A percentile compares a stretch with the other conserved stretches of the same genome.
Evolutionary conservation across 2,113 vertebrate genomes (phyloP).

Genomic region (Eidolon helvum): DNA sequence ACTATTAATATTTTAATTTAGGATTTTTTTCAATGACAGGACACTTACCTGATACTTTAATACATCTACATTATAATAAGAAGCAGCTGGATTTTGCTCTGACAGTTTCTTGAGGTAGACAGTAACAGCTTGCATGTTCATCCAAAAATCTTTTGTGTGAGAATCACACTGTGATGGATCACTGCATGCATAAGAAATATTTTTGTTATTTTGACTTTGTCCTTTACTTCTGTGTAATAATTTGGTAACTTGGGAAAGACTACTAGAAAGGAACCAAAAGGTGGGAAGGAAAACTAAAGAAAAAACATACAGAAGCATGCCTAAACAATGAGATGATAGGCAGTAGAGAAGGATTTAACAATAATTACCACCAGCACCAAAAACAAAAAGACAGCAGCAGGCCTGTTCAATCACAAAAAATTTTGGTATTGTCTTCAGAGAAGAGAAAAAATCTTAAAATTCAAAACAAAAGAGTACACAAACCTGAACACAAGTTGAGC

Average conservation of each 20-base stretch:
- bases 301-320: neutral
- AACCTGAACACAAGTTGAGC: constrained; percentile 96
- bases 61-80: constrained; percentile 98
- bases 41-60: constrained; percentile 97
- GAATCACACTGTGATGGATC: constrained; percentile 95
- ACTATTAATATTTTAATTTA: neutral
- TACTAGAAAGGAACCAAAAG: constrained; percentile 39
- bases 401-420: neutral
- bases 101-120: constrained; percentile 97
- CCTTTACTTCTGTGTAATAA: constrained; percentile 26
- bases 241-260: constrained; percentile 35
- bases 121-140: constrained; percentile 98
- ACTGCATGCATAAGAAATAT: constrained; percentile 80
- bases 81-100: constrained; percentile 95
- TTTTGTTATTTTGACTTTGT: constrained; percentile 44
- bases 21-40: neutral
- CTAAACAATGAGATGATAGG: neutral
- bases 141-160: constrained; percentile 95
- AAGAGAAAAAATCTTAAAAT: neutral
- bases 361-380: neutral
- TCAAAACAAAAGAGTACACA: constrained; percentile 37
- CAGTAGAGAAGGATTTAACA: neutral
- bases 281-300: neutral
- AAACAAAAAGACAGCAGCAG: neutral
- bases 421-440: neutral